Conservation (phyloP, 2,797 vertebrate species). For the Apodemus agrarius region DNA sequence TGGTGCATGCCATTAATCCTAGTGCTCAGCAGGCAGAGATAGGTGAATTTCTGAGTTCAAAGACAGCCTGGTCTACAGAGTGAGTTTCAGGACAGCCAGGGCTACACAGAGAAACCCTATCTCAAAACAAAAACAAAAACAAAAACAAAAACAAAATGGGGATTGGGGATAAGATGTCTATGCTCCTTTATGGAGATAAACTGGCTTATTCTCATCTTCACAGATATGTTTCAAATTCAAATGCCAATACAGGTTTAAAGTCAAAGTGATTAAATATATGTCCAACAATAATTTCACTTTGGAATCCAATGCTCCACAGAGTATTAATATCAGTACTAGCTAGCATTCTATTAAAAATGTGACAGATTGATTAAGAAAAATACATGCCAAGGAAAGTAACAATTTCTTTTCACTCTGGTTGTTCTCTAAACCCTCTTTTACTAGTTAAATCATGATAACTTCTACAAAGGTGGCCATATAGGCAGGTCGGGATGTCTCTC, state of each 20-base stretch:
- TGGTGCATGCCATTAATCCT: neutral
- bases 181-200: constrained; percentile 61
- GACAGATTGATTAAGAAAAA: neutral
- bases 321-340: neutral
- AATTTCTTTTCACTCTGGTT: neutral
- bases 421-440: neutral
- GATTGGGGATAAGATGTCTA: constrained; percentile 12
- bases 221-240: constrained; percentile 48
- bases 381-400: neutral
- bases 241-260: neutral
- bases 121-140: neutral
- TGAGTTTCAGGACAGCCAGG: neutral
- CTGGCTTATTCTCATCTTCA: constrained; percentile 13
- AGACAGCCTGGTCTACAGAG: neutral
- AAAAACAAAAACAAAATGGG: neutral
- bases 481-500: neutral
- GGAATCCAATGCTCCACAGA: neutral
- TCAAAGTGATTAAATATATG: constrained; percentile 25
- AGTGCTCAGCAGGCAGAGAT: neutral
- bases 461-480: neutral
- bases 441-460: neutral
- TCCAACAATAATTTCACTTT: neutral
- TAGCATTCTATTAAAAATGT: neutral
- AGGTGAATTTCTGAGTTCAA: neutral
- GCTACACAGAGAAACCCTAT: neutral